A percentile compares a stretch with the other conserved stretches of the same genome.
These are phyloP conservation scores for Cherax quadricarinatus DNA, from an alignment of 1,140 invertebrate genomes.

Conservation along the genomic window DNA sequence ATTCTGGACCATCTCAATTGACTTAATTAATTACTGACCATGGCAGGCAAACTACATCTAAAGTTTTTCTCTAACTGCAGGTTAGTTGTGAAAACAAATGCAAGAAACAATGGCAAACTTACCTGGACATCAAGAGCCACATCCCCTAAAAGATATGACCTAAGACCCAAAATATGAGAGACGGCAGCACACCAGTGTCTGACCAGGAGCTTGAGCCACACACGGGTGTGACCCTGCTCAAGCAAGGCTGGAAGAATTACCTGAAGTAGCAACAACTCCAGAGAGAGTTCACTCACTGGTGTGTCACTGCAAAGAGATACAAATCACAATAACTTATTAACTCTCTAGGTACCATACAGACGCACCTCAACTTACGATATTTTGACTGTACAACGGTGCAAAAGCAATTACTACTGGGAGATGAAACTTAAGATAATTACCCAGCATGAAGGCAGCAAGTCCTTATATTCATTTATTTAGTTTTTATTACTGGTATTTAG, in stretches of 20 bases:
- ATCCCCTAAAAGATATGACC: constrained; percentile 91
- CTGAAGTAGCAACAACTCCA: constrained; percentile 92
- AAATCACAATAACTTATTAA: background rate
- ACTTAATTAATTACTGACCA: too few relatives aligned
- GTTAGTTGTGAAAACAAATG: background rate
- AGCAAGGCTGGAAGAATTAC: constrained; percentile 96
- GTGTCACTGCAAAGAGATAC: constrained; percentile 82
- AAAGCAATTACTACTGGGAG: too few relatives aligned
- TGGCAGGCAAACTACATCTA: too few relatives aligned
- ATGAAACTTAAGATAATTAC: too few relatives aligned
- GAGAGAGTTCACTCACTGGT: constrained; percentile 88
- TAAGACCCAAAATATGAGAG: constrained; percentile 89
- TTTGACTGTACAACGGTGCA: too few relatives aligned
- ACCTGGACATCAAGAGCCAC: constrained; percentile 75
- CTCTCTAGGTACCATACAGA: too few relatives aligned
- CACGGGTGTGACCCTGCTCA: constrained; percentile 96
- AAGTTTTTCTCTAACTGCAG: too few relatives aligned
- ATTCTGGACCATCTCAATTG: too few relatives aligned
- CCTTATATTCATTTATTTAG: too few relatives aligned
- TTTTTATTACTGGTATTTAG: too few relatives aligned
- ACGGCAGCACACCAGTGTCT: constrained; percentile 92
- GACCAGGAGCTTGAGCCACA: constrained; percentile 93
- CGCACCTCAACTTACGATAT: too few relatives aligned
- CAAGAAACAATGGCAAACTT: background rate
- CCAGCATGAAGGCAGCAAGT: too few relatives aligned